Base-by-base conservation (phyloP, 2,888 invertebrate species). In the Himalopsyche kuldschensis region DNA sequence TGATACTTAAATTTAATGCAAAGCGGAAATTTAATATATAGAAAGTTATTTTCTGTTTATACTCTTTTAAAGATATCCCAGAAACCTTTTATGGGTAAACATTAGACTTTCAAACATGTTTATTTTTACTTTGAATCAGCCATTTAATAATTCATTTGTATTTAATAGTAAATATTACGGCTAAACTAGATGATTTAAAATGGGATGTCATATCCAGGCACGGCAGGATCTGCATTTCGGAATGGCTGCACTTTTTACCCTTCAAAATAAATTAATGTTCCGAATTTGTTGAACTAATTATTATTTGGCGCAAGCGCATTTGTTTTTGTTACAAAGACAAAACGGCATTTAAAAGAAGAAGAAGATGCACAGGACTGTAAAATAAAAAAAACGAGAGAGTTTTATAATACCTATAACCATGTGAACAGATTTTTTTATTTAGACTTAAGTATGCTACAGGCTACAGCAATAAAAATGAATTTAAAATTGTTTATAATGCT, bases 201-300 rank as follows among this genome's bases (percentile, higher is more conserved):
- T 55, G 20, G 24, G 55, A 55, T 55, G 55, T 20, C 55, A 8
- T 24, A 55, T 55, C 55, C 48, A 55, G 20, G 6, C 1, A 6
- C 15, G 1, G 4, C 17, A 24, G 75, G 46, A 41, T 32, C 69
- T 32, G 30, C 48, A 48, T 24, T 63, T 35, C 75, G 24, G 20
- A 46, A 41, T 69, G 41, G 77, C 82, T 55, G 81, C 81, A 46
- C n/a, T 27, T 78, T 76, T 81, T 79, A 69, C 55, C 5, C 48
- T 20, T 24, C 78, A 77, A 63, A 41, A 46, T 75, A 81, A 83
- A 85, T 85, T 85, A 83, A 85, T 85, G 79, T 69, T 32, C 47
- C 75, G 80, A 83, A 85, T 85, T 85, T 85, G 85, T 84, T 82
- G 82, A 24, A 80, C 85, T 85, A 85, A 85, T 85, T 85, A 83